phyloP scores from a whole-genome alignment of 2,888 invertebrate genomes.

The Amblyjoppa proteus region DNA sequence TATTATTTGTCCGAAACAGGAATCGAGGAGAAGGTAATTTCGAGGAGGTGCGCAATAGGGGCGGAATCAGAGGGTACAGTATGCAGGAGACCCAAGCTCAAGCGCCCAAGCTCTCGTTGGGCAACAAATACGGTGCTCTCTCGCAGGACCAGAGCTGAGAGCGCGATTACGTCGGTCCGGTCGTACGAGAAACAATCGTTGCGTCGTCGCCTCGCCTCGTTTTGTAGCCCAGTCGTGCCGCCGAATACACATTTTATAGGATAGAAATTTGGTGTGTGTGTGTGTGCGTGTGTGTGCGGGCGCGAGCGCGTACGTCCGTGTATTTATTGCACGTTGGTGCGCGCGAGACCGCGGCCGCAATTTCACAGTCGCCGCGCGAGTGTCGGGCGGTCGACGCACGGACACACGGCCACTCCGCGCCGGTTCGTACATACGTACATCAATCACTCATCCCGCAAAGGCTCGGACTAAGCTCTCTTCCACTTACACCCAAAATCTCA shows the following conservation, averaged over 20 bases:
- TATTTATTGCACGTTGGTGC: constrained; percentile 61
- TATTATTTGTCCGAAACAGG: constrained; percentile 72
- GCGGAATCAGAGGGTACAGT: constrained; percentile 86
- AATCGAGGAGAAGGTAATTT: constrained; percentile 87
- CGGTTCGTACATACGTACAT: constrained; percentile 24
- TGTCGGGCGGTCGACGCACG: background rate
- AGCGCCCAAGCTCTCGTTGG: constrained; percentile 87
- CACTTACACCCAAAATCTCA: constrained; percentile 12
- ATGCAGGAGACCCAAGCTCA: constrained; percentile 85
- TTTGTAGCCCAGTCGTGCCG: constrained; percentile 81
- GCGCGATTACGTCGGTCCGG: constrained; percentile 71
- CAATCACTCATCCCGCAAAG: constrained; percentile 13
- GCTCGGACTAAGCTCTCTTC: constrained; percentile 34
- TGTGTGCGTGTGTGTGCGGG: constrained; percentile 20
- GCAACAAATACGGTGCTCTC: constrained; percentile 89
- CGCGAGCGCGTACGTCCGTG: constrained; percentile 22
- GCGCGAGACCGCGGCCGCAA: constrained; percentile 5
- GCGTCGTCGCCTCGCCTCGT: constrained; percentile 82
- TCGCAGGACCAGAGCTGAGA: constrained; percentile 87
- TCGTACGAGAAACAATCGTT: constrained; percentile 78
- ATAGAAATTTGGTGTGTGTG: constrained; percentile 55
- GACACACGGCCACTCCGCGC: background rate
- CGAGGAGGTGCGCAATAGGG: constrained; percentile 87
- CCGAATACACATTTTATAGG: constrained; percentile 77
- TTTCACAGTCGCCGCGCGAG: background rate